These are phyloP conservation scores for Perca schrenkii DNA, from an alignment of 2,113 vertebrate species.

Conservation along the genomic window DNA sequence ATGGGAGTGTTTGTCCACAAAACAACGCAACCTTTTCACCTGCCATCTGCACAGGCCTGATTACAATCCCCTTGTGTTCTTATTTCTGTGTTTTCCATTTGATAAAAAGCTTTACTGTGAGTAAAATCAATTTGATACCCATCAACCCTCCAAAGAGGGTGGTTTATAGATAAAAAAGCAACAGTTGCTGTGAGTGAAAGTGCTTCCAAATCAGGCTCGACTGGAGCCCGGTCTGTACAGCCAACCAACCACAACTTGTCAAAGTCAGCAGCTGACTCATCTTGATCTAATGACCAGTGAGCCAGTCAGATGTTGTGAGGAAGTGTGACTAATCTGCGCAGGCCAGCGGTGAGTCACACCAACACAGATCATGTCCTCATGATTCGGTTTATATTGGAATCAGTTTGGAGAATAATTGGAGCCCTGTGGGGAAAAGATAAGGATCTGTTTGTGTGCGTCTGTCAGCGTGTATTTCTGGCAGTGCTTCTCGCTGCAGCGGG, in stretches of 20 bases:
- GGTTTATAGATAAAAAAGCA: neutral
- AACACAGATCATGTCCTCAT: conserved; percentile 29
- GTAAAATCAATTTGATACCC: neutral
- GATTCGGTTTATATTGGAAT: conserved; percentile 35
- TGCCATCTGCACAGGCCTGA: conserved; percentile 35
- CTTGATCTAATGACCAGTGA: conserved; percentile 49
- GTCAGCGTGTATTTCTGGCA: conserved; percentile 9
- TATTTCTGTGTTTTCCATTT: neutral
- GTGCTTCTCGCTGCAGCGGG: neutral
- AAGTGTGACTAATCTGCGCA: conserved; percentile 72
- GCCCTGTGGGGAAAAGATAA: conserved; percentile 35
- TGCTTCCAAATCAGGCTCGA: conserved; percentile 17
- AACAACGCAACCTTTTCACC: neutral
- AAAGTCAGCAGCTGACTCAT: conserved; percentile 58
- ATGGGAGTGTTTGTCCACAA: neutral
- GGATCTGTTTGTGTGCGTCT: conserved; percentile 11
- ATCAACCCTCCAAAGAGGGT: neutral
- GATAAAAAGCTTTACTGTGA: conserved; percentile 2
- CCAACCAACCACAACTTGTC: conserved; percentile 38
- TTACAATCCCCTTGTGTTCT: conserved; percentile 17
- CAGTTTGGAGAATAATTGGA: conserved; percentile 25
- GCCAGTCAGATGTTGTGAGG: conserved; percentile 43
- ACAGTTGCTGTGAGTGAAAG: conserved; percentile 40
- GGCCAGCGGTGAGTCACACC: conserved; percentile 58
- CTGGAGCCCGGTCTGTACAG: neutral